Conservation (phyloP, 2,113 vertebrate genomes). For the Callopanchax toddi region DNA sequence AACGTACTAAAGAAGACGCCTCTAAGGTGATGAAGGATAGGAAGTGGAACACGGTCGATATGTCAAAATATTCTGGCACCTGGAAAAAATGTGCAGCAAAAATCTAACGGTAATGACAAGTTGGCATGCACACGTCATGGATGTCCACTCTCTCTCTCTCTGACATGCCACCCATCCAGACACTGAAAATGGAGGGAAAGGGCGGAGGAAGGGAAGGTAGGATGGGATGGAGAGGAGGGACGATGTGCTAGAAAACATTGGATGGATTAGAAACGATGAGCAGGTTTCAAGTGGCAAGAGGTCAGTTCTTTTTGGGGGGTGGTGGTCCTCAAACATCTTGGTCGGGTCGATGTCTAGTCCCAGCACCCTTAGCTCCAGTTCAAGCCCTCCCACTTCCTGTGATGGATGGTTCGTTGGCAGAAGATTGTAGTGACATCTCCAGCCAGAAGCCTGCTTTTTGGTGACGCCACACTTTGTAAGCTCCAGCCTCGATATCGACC, state of each 20-base stretch:
- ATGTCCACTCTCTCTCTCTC: constrained; percentile 40
- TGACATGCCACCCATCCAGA: constrained; percentile 36
- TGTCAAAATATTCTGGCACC: constrained; percentile 61
- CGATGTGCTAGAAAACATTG: constrained; percentile 65
- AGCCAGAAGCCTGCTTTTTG: constrained; percentile 27
- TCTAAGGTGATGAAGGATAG: constrained; percentile 28
- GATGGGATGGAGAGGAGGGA: constrained; percentile 6
- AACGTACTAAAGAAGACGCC: constrained; percentile 29
- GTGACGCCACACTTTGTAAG: constrained; percentile 29
- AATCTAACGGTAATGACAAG: constrained; percentile 52
- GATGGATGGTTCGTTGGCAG: constrained; percentile 41
- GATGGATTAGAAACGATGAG: constrained; percentile 74
- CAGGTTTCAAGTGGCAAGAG: constrained; percentile 73
- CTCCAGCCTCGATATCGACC: constrained; percentile 27
- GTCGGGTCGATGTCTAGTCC: constrained; percentile 39
- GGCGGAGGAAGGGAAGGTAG: neutral
- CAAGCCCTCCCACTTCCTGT: constrained; percentile 60
- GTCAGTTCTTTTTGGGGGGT: constrained; percentile 65
- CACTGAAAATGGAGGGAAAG: constrained; percentile 15
- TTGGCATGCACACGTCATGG: constrained; percentile 23
- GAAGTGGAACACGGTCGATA: constrained; percentile 42
- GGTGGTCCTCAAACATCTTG: constrained; percentile 47
- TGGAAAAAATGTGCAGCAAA: constrained; percentile 51
- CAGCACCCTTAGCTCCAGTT: constrained; percentile 51
- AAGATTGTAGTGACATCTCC: constrained; percentile 50